Base-by-base conservation (phyloP, 2,113 vertebrate species). In the Melanerpes aurifrons region DNA sequence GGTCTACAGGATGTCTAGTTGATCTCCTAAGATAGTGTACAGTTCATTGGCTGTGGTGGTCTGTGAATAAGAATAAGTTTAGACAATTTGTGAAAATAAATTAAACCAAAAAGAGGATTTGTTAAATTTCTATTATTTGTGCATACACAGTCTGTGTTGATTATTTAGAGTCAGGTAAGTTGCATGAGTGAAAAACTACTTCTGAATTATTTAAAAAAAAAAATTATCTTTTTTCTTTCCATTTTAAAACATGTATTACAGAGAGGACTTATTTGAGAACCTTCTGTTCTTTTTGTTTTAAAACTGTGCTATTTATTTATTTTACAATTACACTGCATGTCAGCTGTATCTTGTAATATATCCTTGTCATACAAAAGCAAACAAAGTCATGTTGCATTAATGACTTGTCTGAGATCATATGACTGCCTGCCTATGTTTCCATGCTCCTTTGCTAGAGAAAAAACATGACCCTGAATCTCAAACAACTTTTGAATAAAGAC, bases 311-410 rank as follows among this genome's bases (percentile, higher is more conserved):
- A 90, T 98, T 99, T 99, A 98, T 99, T 99, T 99, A 96, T 97
- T 98, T 98, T 98, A 96, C 90, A 97, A 97, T 99, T 98, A 98
- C 97, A 97, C 96, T 95, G 88, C 96, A 96, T 96, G 97, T 97
- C 97, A 97, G 97, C 96, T 97, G 85, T 94, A 97, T 97, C 97
- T 98, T 96, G 92, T 98, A 98, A 99, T 98, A 97, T 97, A 92
- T 97, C 96, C 74, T 99, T 99, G 98, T 99, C 98, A 98, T 98
- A 98, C 80, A 93, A 99, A 99, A 99, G 98, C 99, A 99, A 99
- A 99, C 98, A 97, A 97, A 98, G 96, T 94, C 96, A 93, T 67
- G 94, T 97, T 97, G 95, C 96, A 83, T 97, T 97, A 97, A 97
- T 95, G 97, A 96, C 90, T 82, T 78, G 68, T 93, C 96, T 92